Conservation (phyloP, 2,888 invertebrate species). For the Polydrusus cervinus region DNA sequence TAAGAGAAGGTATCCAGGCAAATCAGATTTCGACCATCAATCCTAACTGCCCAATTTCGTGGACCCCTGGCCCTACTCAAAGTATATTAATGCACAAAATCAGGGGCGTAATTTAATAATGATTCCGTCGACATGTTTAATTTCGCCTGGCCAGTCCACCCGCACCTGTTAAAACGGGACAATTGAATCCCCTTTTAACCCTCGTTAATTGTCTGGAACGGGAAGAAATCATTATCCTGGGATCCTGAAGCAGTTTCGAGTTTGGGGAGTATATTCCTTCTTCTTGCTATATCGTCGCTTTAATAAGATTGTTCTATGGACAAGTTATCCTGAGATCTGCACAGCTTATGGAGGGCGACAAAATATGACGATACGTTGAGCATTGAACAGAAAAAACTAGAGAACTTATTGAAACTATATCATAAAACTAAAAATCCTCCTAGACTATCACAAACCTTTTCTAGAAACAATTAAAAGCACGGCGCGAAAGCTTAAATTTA, state of each 20-base stretch:
- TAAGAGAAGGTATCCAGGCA: constrained; percentile 47
- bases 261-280: too few relatives aligned
- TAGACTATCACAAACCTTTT: too few relatives aligned
- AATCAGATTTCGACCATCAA: constrained; percentile 54
- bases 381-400: too few relatives aligned
- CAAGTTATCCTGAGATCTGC: too few relatives aligned
- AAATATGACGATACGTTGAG: too few relatives aligned
- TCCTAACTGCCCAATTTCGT: constrained; percentile 53
- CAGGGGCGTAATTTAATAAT: constrained; percentile 56
- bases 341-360: too few relatives aligned
- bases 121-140: constrained; percentile 65
- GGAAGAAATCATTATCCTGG: constrained; percentile 70
- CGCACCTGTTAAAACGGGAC: constrained; percentile 71
- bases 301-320: too few relatives aligned
- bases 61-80: constrained; percentile 53
- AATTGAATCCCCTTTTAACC: constrained; percentile 71
- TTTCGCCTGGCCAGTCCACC: constrained; percentile 68
- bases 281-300: too few relatives aligned
- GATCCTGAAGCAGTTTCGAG: background rate
- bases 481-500: too few relatives aligned
- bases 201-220: constrained; percentile 72
- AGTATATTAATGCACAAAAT: constrained; percentile 56
- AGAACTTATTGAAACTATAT: too few relatives aligned
- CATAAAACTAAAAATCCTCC: too few relatives aligned
- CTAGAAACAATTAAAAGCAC: too few relatives aligned